A percentile compares a stretch with the other conserved stretches of the same genome.
Conservation (phyloP, 2,113 vertebrate genomes). For the Podiceps cristatus region DNA sequence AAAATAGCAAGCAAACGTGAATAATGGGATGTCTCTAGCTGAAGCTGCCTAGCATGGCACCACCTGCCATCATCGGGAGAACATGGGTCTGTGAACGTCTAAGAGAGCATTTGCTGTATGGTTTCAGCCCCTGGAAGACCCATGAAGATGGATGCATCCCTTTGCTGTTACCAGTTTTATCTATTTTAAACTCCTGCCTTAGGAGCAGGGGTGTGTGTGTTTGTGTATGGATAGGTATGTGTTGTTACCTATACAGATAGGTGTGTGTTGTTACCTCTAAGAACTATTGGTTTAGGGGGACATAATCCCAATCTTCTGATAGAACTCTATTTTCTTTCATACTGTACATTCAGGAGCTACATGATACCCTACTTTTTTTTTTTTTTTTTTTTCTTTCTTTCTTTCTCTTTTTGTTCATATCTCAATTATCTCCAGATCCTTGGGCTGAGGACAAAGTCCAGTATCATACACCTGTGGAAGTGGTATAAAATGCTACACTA, state of each 20-base stretch:
- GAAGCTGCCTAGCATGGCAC: not conserved
- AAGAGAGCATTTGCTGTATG: not conserved
- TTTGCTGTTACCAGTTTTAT: not conserved
- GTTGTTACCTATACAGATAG: not conserved
- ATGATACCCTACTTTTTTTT: not conserved
- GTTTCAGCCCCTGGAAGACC: not conserved
- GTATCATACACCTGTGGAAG: too few species aligned
- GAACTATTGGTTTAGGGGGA: not conserved
- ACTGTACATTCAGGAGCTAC: not conserved
- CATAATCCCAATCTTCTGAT: not conserved
- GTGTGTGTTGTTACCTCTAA: not conserved
- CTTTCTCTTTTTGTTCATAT: not conserved
- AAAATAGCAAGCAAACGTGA: not conserved
- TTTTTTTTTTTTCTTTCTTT: not conserved
- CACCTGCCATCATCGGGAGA: not conserved
- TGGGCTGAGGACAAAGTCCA: not conserved
- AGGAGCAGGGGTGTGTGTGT: not conserved
- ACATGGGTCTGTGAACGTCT: not conserved
- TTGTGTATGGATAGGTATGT: not conserved
- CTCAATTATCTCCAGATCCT: not conserved
- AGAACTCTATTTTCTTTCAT: not conserved
- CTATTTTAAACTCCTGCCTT: not conserved
- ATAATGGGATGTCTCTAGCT: not conserved
- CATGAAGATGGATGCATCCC: not conserved
- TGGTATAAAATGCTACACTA: not conserved